phyloP scores from a whole-genome alignment of 2,888 invertebrate genomes.

The Altica lythri region DNA sequence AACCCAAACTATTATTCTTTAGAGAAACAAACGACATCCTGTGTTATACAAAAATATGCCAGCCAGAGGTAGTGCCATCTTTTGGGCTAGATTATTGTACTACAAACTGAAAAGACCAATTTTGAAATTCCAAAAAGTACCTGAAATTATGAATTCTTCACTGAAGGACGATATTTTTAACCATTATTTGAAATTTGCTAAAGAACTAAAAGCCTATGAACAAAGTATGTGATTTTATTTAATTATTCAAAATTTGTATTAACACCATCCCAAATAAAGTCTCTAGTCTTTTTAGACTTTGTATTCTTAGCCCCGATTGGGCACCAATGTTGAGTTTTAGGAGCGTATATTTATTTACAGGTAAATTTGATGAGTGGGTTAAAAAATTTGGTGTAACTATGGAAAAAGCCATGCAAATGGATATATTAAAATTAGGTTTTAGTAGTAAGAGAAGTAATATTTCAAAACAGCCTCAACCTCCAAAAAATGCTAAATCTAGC shows the following conservation, averaged over 20 bases:
- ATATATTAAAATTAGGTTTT: conserved; percentile 66
- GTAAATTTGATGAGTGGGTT: conserved; percentile 73
- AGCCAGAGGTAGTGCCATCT: conserved; percentile 81
- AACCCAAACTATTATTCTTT: conserved; percentile 32
- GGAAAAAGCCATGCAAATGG: conserved; percentile 70
- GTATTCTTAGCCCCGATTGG: neutral
- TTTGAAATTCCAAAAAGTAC: conserved; percentile 76
- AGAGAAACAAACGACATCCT: conserved; percentile 69
- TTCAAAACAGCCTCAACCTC: conserved; percentile 14
- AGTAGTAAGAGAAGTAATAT: too few species aligned
- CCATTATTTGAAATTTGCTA: conserved; percentile 78
- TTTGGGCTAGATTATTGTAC: conserved; percentile 82
- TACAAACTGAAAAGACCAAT: conserved; percentile 80
- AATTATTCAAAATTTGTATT: neutral
- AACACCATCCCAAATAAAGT: neutral
- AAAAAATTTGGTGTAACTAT: conserved; percentile 67
- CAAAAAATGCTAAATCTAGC: neutral
- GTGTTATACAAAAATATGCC: conserved; percentile 78
- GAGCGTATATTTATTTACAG: conserved; percentile 12
- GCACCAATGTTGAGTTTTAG: neutral
- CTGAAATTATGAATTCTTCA: conserved; percentile 74
- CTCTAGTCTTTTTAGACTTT: conserved; percentile 1
- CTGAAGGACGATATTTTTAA: conserved; percentile 76
- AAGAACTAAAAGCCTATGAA: conserved; percentile 70
- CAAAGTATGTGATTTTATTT: conserved; percentile 28